Evolutionary conservation across 2,113 vertebrate species (phyloP), one percentile per base, ranked within the genome.

Genomic region (Dissostichus mawsoni): DNA sequence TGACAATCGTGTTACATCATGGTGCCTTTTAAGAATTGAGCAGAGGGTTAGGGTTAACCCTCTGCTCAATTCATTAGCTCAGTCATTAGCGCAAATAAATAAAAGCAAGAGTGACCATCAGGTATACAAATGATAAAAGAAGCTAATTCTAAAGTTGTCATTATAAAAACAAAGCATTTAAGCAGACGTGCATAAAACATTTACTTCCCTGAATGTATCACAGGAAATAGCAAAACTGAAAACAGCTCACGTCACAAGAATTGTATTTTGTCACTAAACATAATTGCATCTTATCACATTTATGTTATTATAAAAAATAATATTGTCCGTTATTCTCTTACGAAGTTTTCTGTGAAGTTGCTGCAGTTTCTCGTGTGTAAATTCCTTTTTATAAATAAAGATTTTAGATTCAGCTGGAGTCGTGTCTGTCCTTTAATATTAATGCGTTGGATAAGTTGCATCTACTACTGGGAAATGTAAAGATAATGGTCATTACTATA

Each of bases 321-420:
- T 29, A 52, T 63, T 29, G 29, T 29, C 29, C 29, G 29, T 29
- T 59, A 41, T 41, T 52, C 17, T 76, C 45, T 74, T 48, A 44
- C n/a, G 10, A 68, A 85, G 61, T 20, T 74, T 47, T 44, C 7
- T 64, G 58, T 57, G 52, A 58, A 57, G 23, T 68, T 44, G 57
- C 65, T 16, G 33, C 71, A 58, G 51, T 59, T 41, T 61, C 23
- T 75, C 45, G 0, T 44, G 0, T 44, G n/a, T 74, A 12, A 36
- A 79, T 78, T 52, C 1, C 8, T 73, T 82, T 62, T 58, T 71
- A 74, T 66, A 76, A 90, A 86, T 85, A 86, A 87, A 82, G 44
- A 53, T 86, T 78, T 33, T 33, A 20, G 20, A 84, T 63, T 66
- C 67, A 74, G 25, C 16, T 76, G 13, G 14, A 53, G 29, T 72